These are phyloP conservation scores for Philotrypesis tridentata DNA, from an alignment of 1,140 invertebrate species.

Conservation along the genomic window DNA sequence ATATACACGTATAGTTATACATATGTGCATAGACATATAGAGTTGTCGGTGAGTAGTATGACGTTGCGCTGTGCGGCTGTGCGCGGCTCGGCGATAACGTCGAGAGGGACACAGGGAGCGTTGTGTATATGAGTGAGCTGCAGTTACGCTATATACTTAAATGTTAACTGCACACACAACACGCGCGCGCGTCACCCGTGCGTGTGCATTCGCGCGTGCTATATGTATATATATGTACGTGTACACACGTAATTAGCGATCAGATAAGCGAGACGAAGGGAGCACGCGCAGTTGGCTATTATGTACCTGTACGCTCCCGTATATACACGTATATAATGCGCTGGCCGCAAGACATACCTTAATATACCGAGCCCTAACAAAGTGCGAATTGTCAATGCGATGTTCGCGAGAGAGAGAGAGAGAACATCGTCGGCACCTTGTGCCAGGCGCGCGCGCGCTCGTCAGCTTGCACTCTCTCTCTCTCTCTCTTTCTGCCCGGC, in stretches of 20 bases:
- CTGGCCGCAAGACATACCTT: too few relatives aligned
- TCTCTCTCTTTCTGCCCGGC: too few relatives aligned
- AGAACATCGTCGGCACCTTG: too few relatives aligned
- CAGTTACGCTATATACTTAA: not conserved
- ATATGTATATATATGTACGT: not conserved
- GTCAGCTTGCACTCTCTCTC: too few relatives aligned
- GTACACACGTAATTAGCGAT: slow-evolving; percentile 15
- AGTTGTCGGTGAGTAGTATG: not conserved
- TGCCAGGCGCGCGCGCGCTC: too few relatives aligned
- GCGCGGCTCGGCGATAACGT: slow-evolving; percentile 13
- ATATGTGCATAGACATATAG: not conserved
- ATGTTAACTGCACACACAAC: not conserved
- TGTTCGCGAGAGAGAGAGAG: not conserved
- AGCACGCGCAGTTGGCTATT: not conserved
- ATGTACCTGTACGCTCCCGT: not conserved
- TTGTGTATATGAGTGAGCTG: not conserved
- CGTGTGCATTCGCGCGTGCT: not conserved
- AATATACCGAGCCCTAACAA: too few relatives aligned
- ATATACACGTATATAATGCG: not conserved
- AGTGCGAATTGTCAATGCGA: not conserved
- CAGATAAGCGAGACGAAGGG: slow-evolving; percentile 1
- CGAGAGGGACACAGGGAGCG: not conserved
- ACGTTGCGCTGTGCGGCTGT: slow-evolving; percentile 9
- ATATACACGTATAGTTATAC: not conserved
- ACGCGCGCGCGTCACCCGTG: not conserved